Conservation (phyloP, 2,797 vertebrate genomes). For the Anableps anableps region DNA sequence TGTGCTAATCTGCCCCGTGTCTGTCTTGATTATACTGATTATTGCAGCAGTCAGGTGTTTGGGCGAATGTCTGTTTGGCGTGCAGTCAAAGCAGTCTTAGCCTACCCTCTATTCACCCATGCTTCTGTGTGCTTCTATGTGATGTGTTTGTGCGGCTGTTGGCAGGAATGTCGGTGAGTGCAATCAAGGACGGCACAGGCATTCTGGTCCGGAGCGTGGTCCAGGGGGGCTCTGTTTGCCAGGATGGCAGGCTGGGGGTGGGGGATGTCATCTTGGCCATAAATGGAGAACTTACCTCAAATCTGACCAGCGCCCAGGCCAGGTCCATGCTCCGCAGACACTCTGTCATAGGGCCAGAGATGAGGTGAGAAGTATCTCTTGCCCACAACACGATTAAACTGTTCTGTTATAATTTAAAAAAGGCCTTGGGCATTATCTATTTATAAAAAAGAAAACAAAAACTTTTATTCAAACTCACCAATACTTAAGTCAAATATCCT, state of each 20-base stretch:
- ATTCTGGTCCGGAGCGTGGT: slow-evolving; percentile 93
- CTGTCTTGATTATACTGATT: slow-evolving; percentile 78
- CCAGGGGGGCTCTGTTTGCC: slow-evolving; percentile 91
- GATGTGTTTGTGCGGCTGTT: slow-evolving; percentile 44
- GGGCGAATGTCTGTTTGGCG: slow-evolving; percentile 69
- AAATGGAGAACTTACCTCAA: slow-evolving; percentile 89
- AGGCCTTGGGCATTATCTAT: not conserved
- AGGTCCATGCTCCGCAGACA: slow-evolving; percentile 92
- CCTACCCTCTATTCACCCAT: slow-evolving; percentile 68
- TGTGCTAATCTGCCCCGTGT: slow-evolving; percentile 77
- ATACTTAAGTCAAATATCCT: not conserved
- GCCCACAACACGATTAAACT: slow-evolving; percentile 3
- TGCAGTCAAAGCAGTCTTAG: slow-evolving; percentile 61
- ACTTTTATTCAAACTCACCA: not conserved
- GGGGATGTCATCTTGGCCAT: slow-evolving; percentile 93
- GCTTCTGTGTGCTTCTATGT: slow-evolving; percentile 50
- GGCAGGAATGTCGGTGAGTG: slow-evolving; percentile 95
- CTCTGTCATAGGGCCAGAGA: slow-evolving; percentile 92
- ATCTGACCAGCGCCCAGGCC: slow-evolving; percentile 89
- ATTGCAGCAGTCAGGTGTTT: slow-evolving; percentile 73
- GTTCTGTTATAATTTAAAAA: not conserved
- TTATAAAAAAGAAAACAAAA: not conserved
- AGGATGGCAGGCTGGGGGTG: slow-evolving; percentile 90
- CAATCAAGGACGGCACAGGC: slow-evolving; percentile 92
- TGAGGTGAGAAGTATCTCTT: slow-evolving; percentile 83